These are phyloP conservation scores for Erynnis tages DNA, from an alignment of 2,888 invertebrate species.

Conservation along the genomic window DNA sequence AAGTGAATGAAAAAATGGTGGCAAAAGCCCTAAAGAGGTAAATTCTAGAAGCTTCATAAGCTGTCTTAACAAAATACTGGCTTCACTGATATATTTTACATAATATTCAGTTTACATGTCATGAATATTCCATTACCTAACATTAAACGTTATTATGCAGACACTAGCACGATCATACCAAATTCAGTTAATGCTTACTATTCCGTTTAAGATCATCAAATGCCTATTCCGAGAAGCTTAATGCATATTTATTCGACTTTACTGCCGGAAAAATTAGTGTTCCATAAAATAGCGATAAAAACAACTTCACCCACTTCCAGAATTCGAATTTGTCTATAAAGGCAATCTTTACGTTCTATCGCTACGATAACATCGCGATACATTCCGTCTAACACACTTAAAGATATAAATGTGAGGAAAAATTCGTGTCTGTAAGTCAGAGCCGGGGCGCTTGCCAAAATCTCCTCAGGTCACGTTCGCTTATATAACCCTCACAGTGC, in stretches of 20 bases:
- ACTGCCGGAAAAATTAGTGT: neutral
- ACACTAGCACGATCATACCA: neutral
- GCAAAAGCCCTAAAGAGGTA: too few species aligned
- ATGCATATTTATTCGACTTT: neutral
- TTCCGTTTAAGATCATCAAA: conserved; percentile 4
- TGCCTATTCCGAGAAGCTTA: neutral
- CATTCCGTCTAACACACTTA: conserved; percentile 28
- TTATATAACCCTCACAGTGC: conserved; percentile 52
- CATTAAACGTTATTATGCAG: neutral
- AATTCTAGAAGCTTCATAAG: too few species aligned
- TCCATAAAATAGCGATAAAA: conserved; percentile 4
- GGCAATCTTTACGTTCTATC: conserved; percentile 2
- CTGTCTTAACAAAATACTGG: too few species aligned
- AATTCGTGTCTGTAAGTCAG: conserved; percentile 31
- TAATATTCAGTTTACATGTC: too few species aligned
- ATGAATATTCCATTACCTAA: neutral
- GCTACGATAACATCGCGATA: conserved; percentile 16
- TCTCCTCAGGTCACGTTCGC: conserved; percentile 54
- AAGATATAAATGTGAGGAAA: conserved; percentile 26
- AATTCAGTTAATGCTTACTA: conserved; percentile 5
- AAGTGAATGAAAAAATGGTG: too few species aligned
- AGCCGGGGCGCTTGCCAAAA: conserved; percentile 57
- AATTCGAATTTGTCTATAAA: neutral
- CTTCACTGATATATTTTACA: too few species aligned
- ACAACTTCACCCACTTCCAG: neutral